Evolutionary conservation across 2,888 invertebrate species (phyloP).

Genomic region (Drosophila bunnanda): DNA sequence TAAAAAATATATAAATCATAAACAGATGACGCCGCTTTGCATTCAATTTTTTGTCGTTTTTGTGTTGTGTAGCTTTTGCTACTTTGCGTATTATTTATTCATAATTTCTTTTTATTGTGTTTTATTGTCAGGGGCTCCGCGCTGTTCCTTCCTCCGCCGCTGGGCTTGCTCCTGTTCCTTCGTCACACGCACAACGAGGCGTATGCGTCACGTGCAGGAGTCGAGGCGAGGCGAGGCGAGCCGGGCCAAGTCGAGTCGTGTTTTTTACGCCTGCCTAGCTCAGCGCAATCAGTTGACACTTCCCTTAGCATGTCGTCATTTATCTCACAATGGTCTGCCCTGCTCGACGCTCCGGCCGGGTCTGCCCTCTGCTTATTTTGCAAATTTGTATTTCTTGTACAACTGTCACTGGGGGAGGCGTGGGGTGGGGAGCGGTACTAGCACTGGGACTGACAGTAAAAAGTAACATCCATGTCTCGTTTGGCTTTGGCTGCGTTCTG

Average conservation of each 20-base stretch:
- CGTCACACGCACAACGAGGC: constrained; percentile 75
- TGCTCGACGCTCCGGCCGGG: constrained; percentile 33
- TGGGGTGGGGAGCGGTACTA: constrained; percentile 5
- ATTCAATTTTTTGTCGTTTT: constrained; percentile 26
- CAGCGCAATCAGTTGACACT: constrained; percentile 80
- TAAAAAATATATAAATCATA: constrained; percentile 75
- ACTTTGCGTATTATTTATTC: constrained; percentile 76
- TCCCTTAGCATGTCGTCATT: constrained; percentile 79
- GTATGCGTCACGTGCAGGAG: constrained; percentile 77
- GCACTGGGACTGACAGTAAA: constrained; percentile 56
- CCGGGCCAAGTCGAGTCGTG: constrained; percentile 23
- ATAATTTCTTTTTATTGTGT: constrained; percentile 78
- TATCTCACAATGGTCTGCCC: constrained; percentile 62
- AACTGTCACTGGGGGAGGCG: constrained; percentile 64
- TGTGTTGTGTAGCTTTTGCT: constrained; percentile 46
- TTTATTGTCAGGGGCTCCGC: constrained; percentile 61
- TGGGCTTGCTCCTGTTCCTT: constrained; percentile 20
- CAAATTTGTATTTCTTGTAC: constrained; percentile 80
- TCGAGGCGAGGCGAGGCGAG: constrained; percentile 35
- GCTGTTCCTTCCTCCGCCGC: not conserved
- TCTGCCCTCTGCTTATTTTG: constrained; percentile 72
- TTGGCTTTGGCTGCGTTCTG: constrained; percentile 31
- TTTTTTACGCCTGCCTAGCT: constrained; percentile 76
- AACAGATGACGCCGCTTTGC: constrained; percentile 71
- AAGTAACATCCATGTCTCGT: constrained; percentile 68